Percentiles rank a stretch among this genome's conserved stretches.
phyloP scores from a whole-genome alignment of 2,888 invertebrate species.

The Pristionchus arcanus region DNA sequence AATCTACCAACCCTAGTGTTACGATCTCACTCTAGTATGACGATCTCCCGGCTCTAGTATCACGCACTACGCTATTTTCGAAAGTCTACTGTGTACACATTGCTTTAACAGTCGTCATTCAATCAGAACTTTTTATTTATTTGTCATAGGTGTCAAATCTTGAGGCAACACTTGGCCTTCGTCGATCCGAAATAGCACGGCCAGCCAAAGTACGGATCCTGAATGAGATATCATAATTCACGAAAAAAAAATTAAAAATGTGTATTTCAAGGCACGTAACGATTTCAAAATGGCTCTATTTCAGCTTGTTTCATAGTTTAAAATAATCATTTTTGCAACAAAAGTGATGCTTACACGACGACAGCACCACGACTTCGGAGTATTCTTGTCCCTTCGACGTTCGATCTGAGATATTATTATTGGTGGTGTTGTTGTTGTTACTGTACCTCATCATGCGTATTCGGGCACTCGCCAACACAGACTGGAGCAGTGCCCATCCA shows the following conservation, averaged over 20 bases:
- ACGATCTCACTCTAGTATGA: too few relatives aligned
- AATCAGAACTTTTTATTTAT: neutral
- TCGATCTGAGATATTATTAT: neutral
- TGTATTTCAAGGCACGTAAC: too few relatives aligned
- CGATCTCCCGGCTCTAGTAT: too few relatives aligned
- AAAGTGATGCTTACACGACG: too few relatives aligned
- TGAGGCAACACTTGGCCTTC: neutral
- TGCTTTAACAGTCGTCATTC: neutral
- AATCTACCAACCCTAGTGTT: too few relatives aligned
- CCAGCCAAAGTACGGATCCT: neutral
- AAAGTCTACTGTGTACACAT: too few relatives aligned
- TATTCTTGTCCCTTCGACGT: neutral
- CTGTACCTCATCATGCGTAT: neutral
- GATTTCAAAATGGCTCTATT: too few relatives aligned
- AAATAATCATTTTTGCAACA: too few relatives aligned
- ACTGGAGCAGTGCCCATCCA: neutral
- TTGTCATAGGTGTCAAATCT: neutral
- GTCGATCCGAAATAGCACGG: neutral
- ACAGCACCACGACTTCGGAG: neutral
- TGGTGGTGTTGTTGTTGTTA: neutral
- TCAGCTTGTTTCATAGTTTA: too few relatives aligned
- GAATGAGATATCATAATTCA: too few relatives aligned
- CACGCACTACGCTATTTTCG: too few relatives aligned
- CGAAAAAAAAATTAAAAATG: too few relatives aligned
- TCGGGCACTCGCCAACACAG: neutral